A percentile compares a stretch with the other conserved stretches of the same genome.
Conservation (phyloP, 1,140 invertebrate genomes). For the Drosophila pseudoananassae region DNA sequence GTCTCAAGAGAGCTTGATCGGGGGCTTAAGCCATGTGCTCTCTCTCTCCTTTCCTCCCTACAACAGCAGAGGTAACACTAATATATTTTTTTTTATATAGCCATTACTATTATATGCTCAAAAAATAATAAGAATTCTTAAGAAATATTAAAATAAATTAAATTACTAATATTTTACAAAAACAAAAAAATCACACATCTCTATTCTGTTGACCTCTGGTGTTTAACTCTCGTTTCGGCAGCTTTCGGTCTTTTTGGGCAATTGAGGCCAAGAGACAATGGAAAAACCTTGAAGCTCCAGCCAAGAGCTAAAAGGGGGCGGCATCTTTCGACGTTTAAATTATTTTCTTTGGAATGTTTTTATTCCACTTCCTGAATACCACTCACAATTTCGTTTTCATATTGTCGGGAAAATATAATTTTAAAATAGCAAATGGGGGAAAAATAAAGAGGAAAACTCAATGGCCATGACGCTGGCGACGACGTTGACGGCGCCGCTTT, state of each 20-base stretch:
- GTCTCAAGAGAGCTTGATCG: slow-evolving; percentile 43
- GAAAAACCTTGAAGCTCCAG: slow-evolving; percentile 34
- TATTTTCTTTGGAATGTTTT: slow-evolving; percentile 1
- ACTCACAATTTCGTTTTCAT: slow-evolving; percentile 52
- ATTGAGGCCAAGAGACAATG: slow-evolving; percentile 56
- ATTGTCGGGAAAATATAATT: slow-evolving; percentile 32
- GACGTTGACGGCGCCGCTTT: slow-evolving; percentile 49
- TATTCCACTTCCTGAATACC: slow-evolving; percentile 52
- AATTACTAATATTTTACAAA: neutral
- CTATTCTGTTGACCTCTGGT: slow-evolving; percentile 5
- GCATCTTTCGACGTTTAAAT: slow-evolving; percentile 6
- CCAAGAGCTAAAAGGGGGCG: slow-evolving; percentile 15
- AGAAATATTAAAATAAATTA: neutral
- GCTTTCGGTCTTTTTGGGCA: slow-evolving; percentile 50
- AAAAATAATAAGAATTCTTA: too few species aligned
- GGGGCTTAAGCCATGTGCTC: slow-evolving; percentile 37
- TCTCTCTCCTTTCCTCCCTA: slow-evolving; percentile 15
- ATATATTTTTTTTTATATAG: neutral
- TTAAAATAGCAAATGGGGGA: slow-evolving; percentile 41
- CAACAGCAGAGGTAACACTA: neutral
- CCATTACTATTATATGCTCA: too few species aligned
- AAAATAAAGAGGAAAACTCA: slow-evolving; percentile 69
- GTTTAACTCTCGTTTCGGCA: slow-evolving; percentile 27
- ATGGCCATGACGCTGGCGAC: slow-evolving; percentile 84
- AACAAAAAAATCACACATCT: neutral